Base-by-base conservation (phyloP, 2,113 vertebrate genomes). In the Spheniscus mendiculus region DNA sequence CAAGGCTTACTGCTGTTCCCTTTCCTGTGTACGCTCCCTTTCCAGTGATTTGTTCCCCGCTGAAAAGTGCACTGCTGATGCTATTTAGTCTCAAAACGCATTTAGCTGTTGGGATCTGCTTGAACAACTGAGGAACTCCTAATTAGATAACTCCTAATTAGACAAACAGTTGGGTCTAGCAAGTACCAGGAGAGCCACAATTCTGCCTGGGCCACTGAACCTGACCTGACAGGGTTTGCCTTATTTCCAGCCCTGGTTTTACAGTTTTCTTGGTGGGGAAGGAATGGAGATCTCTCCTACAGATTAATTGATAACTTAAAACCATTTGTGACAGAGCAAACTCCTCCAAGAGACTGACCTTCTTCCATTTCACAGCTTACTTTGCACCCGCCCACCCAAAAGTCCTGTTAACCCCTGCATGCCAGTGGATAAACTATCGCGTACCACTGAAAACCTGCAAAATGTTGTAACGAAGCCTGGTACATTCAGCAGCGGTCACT, bases 321-420 rank as follows among this genome's bases (percentile, higher is more conserved):
- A 91, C 83, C 90, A 52, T 87, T 66, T 86, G 94, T 34, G 92
- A 82, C 90, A 63, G 59, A 96, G 65, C 82, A 85, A 61, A 84
- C 83, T 80, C 91, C 89, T 92, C 49, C 76, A 78, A 87, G 92
- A 87, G 50, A 50, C 23, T 85, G 93, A 96, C 90, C 88, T 88
- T 61, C 81, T 96, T 96, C 93, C 93, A 79, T 97, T 97, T 97
- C 97, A 86, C 86, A 95, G 76, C 65, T 93, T 93, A 67, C 47
- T 88, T 93, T 97, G 85, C 91, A 89, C 74, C 84, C 27, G 2
- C 95, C 85, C 91, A 96, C 92, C 83, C 67, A 63, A 63, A 81
- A 82, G 77, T 38, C 84, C 85, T 52, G 55, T 98, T 97, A 96
- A 97, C 97, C 81, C 96, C 52, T 92, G 42, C 25, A 9, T 92